phyloP scores from a whole-genome alignment of 1,140 invertebrate genomes.

The Microvelia longipes region DNA sequence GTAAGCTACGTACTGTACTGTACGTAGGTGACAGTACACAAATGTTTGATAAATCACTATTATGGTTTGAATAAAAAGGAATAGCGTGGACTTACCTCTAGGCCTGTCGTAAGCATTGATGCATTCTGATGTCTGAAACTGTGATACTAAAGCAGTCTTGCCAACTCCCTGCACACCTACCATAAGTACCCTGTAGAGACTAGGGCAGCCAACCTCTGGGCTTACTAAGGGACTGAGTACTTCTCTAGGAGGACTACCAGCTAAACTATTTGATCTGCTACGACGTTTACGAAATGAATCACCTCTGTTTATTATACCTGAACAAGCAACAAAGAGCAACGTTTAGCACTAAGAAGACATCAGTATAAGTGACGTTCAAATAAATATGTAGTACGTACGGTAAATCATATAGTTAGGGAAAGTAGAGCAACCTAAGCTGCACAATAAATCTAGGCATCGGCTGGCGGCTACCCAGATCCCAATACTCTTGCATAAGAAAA shows the following conservation, averaged over 20 bases:
- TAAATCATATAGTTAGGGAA: too few relatives aligned
- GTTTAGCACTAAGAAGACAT: neutral
- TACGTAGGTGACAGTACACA: too few relatives aligned
- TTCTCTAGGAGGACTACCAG: constrained; percentile 17
- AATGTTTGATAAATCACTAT: too few relatives aligned
- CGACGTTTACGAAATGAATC: constrained; percentile 68
- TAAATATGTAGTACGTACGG: too few relatives aligned
- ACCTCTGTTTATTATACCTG: constrained; percentile 75
- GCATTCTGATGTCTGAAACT: constrained; percentile 89
- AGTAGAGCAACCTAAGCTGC: too few relatives aligned
- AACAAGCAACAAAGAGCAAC: constrained; percentile 17
- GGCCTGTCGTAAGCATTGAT: constrained; percentile 72
- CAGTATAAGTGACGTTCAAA: too few relatives aligned
- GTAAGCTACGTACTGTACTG: too few relatives aligned
- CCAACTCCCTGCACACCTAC: constrained; percentile 74
- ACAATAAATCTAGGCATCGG: too few relatives aligned
- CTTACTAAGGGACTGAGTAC: constrained; percentile 28
- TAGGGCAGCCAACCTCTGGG: constrained; percentile 19
- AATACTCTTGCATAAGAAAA: too few relatives aligned
- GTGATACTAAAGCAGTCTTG: constrained; percentile 74
- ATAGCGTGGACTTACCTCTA: constrained; percentile 22
- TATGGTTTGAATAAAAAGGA: too few relatives aligned
- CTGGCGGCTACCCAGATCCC: too few relatives aligned
- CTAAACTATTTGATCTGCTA: constrained; percentile 58
- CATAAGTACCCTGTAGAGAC: constrained; percentile 57